Conservation (phyloP, 2,113 vertebrate species). For the Bagarius yarrelli region DNA sequence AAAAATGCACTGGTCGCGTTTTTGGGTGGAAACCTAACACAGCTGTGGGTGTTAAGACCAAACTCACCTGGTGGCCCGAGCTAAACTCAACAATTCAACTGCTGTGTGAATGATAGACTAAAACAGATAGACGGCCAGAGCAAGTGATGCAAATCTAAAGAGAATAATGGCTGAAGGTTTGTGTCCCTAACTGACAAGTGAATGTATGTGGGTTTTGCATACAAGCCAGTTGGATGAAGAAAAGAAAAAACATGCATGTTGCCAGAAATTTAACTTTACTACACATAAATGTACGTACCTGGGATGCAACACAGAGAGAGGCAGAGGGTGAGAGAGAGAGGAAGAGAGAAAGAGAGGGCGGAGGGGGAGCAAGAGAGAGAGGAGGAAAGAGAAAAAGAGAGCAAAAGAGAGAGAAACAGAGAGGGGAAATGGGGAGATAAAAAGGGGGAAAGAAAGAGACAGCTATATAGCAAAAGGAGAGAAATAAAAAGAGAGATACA, state of each 20-base stretch:
- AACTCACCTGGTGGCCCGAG: background rate
- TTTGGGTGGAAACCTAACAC: constrained; percentile 21
- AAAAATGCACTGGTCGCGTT: too few relatives aligned
- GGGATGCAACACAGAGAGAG: too few relatives aligned
- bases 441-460: too few relatives aligned
- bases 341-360: too few relatives aligned
- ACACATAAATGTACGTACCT: too few relatives aligned
- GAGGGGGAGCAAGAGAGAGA: too few relatives aligned
- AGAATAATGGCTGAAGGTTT: background rate
- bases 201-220: constrained; percentile 6
- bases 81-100: constrained; percentile 8
- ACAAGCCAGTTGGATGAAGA: background rate
- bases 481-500: too few relatives aligned
- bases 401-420: too few relatives aligned
- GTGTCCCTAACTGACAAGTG: background rate
- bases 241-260: background rate
- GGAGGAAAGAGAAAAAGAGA: too few relatives aligned
- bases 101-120: background rate
- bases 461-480: too few relatives aligned
- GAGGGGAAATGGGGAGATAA: too few relatives aligned
- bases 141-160: background rate
- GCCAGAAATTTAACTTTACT: constrained; percentile 8
- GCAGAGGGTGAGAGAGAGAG: too few relatives aligned
- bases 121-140: background rate
- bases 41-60: constrained; percentile 16